These are phyloP conservation scores for Hecatera dysodea DNA, from an alignment of 2,888 invertebrate genomes.

Conservation along the genomic window DNA sequence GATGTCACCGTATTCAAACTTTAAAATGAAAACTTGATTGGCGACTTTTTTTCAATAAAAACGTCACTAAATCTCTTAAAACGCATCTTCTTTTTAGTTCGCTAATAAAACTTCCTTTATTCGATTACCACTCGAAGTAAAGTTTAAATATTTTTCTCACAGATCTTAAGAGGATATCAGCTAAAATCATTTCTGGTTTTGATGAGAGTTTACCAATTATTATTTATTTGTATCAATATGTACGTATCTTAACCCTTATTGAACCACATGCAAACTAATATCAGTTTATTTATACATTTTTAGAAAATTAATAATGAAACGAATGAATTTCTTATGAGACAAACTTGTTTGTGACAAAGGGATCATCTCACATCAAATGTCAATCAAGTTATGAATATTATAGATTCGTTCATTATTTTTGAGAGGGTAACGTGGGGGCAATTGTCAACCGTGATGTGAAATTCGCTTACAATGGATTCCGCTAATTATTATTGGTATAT, in stretches of 20 bases:
- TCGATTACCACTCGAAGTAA: conserved; percentile 73
- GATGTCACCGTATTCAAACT: conserved; percentile 85
- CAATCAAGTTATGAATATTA: conserved; percentile 84
- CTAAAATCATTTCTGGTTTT: conserved; percentile 41
- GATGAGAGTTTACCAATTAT: conserved; percentile 42
- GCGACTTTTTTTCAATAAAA: conserved; percentile 81
- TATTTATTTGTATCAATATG: conserved; percentile 50
- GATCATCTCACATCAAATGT: conserved; percentile 76
- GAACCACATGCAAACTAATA: conserved; percentile 49
- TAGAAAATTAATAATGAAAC: conserved; percentile 27
- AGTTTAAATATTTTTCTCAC: conserved; percentile 83
- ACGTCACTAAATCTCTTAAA: conserved; percentile 83
- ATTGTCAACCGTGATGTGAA: conserved; percentile 67
- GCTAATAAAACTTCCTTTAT: conserved; percentile 78
- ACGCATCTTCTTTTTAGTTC: conserved; percentile 80
- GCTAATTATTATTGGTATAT: conserved; percentile 80
- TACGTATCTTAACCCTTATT: conserved; percentile 28
- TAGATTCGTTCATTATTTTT: conserved; percentile 73
- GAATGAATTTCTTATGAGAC: conserved; percentile 78
- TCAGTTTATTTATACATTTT: conserved; percentile 64
- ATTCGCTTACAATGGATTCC: conserved; percentile 80
- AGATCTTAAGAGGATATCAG: conserved; percentile 72
- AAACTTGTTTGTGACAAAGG: conserved; percentile 79
- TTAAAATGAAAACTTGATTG: conserved; percentile 90
- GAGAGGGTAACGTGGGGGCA: conserved; percentile 68